Percentiles rank a stretch among this genome's conserved stretches.
Evolutionary conservation across 2,113 vertebrate species (phyloP).

Genomic region (Nanorana parkeri): DNA sequence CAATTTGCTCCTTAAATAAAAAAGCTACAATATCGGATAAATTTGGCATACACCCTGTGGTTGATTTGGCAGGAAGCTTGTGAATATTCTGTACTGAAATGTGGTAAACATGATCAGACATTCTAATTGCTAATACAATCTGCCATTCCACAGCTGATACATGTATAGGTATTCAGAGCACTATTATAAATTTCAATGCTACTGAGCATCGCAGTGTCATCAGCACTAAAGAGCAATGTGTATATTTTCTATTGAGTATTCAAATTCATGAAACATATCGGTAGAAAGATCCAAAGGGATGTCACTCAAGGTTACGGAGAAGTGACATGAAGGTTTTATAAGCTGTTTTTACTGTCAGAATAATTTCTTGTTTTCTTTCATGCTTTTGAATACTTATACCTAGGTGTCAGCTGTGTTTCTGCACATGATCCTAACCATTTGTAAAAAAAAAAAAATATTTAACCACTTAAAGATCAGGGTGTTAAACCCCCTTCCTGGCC

Average conservation of each 20-base stretch:
- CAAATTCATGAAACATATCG: slow-evolving; percentile 6
- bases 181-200: slow-evolving; percentile 10
- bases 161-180: not conserved
- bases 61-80: slow-evolving; percentile 23
- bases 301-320: slow-evolving; percentile 16
- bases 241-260: slow-evolving; percentile 6
- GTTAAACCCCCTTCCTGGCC: no score
- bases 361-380: slow-evolving; percentile 40
- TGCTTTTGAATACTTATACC: not conserved
- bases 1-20: slow-evolving; percentile 33
- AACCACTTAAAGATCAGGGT: no score
- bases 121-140: slow-evolving; percentile 13
- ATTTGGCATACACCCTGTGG: slow-evolving; percentile 21
- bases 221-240: not conserved
- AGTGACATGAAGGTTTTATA: slow-evolving; percentile 24
- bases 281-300: not conserved
- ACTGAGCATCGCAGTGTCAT: slow-evolving; percentile 20
- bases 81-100: slow-evolving; percentile 25
- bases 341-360: slow-evolving; percentile 39
- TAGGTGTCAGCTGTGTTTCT: slow-evolving; percentile 5
- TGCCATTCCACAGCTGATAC: slow-evolving; percentile 1
- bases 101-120: slow-evolving; percentile 31
- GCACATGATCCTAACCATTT: not conserved
- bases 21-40: slow-evolving; percentile 16
- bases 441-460: no score